A percentile compares a stretch with the other conserved stretches of the same genome.
phyloP scores from a whole-genome alignment of 2,113 vertebrate species.

The Pluvianellus socialis region DNA sequence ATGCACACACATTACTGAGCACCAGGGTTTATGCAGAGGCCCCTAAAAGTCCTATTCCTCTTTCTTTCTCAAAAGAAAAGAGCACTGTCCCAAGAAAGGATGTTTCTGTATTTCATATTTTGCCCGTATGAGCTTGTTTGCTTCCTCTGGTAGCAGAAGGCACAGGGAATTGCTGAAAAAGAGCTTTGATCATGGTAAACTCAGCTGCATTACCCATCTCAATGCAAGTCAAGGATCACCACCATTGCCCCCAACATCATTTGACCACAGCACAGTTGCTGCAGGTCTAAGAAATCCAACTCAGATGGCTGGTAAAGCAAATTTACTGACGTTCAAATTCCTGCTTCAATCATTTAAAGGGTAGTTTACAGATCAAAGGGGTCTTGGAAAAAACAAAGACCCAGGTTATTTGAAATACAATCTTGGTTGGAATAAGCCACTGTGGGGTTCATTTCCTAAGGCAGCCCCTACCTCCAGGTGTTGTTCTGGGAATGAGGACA shows the following conservation, averaged over 20 bases:
- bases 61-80: not conserved
- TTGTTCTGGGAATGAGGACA: conserved; percentile 22
- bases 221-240: not conserved
- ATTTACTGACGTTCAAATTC: not conserved
- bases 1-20: not conserved
- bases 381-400: not conserved
- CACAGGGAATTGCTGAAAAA: not conserved
- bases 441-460: not conserved
- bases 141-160: not conserved
- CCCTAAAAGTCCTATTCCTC: not conserved
- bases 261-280: not conserved
- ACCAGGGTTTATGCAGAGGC: not conserved
- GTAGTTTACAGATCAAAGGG: not conserved
- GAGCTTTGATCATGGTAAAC: not conserved
- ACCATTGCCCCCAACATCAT: not conserved
- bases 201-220: not conserved
- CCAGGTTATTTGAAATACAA: not conserved
- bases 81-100: not conserved
- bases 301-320: not conserved
- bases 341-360: not conserved
- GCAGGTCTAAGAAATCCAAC: not conserved
- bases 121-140: not conserved
- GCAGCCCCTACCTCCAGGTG: not conserved
- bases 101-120: not conserved
- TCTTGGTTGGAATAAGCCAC: not conserved